Evolutionary conservation across 2,888 invertebrate genomes (phyloP), one percentile per base, ranked within the genome.

Genomic region (Phrixothrix hirtus): DNA sequence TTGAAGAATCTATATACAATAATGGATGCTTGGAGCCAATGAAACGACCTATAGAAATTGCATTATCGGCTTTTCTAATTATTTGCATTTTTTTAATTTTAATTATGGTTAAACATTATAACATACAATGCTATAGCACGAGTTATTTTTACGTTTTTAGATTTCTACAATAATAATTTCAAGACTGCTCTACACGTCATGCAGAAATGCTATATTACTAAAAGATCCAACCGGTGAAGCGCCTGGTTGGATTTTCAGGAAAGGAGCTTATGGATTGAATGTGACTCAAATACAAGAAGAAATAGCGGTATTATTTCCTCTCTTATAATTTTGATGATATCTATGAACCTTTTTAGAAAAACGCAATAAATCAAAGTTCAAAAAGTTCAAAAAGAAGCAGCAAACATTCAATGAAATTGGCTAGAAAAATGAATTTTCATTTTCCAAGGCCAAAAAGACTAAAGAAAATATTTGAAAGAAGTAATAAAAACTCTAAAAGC

Each of bases 101-200:
- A 5, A 42, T 66, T 14, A 68, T 73, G 58, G 73, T 73, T 51
- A 57, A n/a, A n/a, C n/a, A n/a, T n/a, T n/a, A n/a, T n/a, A n/a
- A n/a, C n/a, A n/a, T n/a, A n/a, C n/a, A n/a, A n/a, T n/a, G n/a
- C n/a, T n/a, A n/a, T n/a, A n/a, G n/a, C n/a, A n/a, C n/a, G n/a
- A n/a, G n/a, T 4, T 11, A 39, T 26, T 29, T 16, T 9, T 7
- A 9, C 5, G 29, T 25, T 48, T 55, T 21, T 67, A 80, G 81
- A 57, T 79, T 42, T 60, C 78, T 44, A 79, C 82, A 64, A 75
- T 81, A 58, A 66, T 79, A 46, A 66, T 82, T 56, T 78, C 79
- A 41, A 79, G 81, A 64, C 71, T 81, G 57, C 67, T 83, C 52
- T 81, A 81, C 53, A 78, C 79, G 16, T 79, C 81, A 12, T 78